Evolutionary conservation across 2,888 invertebrate species (phyloP).

Genomic region (Sinelater perroti): DNA sequence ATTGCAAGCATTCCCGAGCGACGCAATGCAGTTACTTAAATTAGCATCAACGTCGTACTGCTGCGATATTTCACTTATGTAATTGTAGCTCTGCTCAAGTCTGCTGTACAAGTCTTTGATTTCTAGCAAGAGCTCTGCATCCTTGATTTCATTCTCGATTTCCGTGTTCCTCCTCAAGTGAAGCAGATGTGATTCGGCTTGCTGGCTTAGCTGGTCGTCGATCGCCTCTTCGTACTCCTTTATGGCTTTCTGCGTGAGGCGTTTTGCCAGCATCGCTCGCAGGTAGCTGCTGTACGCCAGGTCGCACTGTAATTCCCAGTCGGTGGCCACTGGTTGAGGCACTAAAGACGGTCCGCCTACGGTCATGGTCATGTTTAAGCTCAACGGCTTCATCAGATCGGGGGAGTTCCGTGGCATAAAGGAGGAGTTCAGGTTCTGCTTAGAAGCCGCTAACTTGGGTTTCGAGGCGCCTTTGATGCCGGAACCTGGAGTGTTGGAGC

Average conservation of each 20-base stretch:
- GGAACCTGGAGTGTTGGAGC: background rate
- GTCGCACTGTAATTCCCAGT: slow-evolving; percentile 35
- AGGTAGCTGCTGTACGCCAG: slow-evolving; percentile 40
- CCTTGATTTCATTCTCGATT: slow-evolving; percentile 5
- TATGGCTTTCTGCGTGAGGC: slow-evolving; percentile 23
- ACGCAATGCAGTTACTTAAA: background rate
- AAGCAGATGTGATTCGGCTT: slow-evolving; percentile 30
- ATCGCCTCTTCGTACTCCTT: slow-evolving; percentile 29
- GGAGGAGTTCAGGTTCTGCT: background rate
- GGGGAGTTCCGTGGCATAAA: background rate
- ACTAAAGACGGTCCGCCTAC: background rate
- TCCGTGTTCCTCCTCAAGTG: background rate
- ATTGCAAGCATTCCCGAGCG: slow-evolving; percentile 8
- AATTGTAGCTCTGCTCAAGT: background rate
- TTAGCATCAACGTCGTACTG: background rate
- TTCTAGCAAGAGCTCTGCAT: background rate
- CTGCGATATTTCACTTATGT: background rate
- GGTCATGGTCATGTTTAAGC: background rate
- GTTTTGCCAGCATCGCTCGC: slow-evolving; percentile 37
- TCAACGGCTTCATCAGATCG: background rate
- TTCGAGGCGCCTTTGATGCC: background rate
- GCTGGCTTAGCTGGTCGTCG: slow-evolving; percentile 35
- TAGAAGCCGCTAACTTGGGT: background rate
- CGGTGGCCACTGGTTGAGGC: background rate
- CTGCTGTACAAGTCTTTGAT: background rate